phyloP scores from a whole-genome alignment of 2,888 invertebrate genomes.

The Schizaphis graminum region DNA sequence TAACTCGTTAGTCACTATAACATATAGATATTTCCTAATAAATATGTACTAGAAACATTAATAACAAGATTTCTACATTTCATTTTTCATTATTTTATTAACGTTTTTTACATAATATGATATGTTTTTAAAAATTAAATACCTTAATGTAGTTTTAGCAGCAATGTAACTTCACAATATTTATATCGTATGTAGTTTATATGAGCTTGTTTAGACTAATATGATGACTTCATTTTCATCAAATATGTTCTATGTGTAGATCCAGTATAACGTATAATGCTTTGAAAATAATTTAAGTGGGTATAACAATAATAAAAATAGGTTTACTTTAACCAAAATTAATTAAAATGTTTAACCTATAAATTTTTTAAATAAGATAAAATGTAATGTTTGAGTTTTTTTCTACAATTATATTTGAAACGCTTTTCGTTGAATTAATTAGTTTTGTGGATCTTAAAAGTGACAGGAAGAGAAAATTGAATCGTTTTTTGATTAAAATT shows the following conservation, averaged over 20 bases:
- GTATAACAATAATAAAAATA: not conserved
- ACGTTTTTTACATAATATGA: not conserved
- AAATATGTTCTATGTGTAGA: not conserved
- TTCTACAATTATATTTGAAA: slow-evolving; percentile 1
- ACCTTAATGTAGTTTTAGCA: not conserved
- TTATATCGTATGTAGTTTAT: not conserved
- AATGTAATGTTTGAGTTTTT: slow-evolving; percentile 10
- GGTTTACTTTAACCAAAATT: not conserved
- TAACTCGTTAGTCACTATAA: not conserved
- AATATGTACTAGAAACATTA: not conserved
- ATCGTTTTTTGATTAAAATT: slow-evolving; percentile 54
- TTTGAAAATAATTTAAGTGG: not conserved
- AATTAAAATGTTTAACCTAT: not conserved
- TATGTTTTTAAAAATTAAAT: not conserved
- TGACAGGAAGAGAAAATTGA: slow-evolving; percentile 39
- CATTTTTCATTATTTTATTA: not conserved
- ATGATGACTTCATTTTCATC: not conserved
- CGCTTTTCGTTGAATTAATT: slow-evolving; percentile 1
- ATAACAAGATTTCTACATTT: not conserved
- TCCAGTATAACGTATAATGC: not conserved
- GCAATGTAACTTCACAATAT: not conserved
- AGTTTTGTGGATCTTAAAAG: not conserved
- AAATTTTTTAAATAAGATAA: not conserved
- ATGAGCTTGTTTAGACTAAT: not conserved
- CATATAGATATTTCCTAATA: not conserved